Percentiles rank a stretch among this genome's conserved stretches.
These are phyloP conservation scores for Corythornis cristatus DNA, from an alignment of 2,113 vertebrate species.

Conservation along the genomic window DNA sequence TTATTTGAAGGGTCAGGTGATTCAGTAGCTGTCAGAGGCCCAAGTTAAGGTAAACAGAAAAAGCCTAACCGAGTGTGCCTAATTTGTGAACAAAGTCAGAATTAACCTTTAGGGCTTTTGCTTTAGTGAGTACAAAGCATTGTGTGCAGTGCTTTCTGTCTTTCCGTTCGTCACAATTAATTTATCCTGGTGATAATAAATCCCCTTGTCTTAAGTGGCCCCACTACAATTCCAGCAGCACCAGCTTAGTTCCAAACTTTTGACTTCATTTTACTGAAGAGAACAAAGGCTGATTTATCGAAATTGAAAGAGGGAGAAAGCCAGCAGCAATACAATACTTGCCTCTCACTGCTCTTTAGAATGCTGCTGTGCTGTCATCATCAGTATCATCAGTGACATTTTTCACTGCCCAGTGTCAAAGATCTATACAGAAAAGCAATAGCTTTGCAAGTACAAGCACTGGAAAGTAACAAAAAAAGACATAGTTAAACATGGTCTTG, in stretches of 20 bases:
- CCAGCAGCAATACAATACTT: background rate
- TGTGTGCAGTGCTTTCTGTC: slow-evolving; percentile 35
- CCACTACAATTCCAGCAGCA: background rate
- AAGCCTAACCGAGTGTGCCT: slow-evolving; percentile 43
- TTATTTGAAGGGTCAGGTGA: slow-evolving; percentile 35
- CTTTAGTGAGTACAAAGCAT: slow-evolving; percentile 36
- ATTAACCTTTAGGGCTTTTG: slow-evolving; percentile 32
- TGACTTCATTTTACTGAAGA: slow-evolving; percentile 14
- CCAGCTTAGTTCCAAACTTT: slow-evolving; percentile 3
- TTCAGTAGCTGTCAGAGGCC: slow-evolving; percentile 6
- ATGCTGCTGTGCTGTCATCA: background rate
- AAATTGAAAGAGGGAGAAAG: slow-evolving; percentile 15
- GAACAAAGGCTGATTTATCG: slow-evolving; percentile 38
- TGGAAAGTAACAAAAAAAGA: background rate
- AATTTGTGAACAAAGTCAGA: slow-evolving; percentile 58
- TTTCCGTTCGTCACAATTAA: background rate
- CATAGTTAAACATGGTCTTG: background rate
- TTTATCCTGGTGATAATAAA: slow-evolving; percentile 45
- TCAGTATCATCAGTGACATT: accelerated
- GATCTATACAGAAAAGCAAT: background rate
- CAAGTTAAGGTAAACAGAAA: background rate
- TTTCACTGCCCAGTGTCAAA: background rate
- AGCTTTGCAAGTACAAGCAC: background rate
- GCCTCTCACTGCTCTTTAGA: background rate
- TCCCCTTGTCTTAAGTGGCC: background rate